Base-by-base conservation (phyloP, 2,888 invertebrate genomes). In the Teleogryllus oceanicus region DNA sequence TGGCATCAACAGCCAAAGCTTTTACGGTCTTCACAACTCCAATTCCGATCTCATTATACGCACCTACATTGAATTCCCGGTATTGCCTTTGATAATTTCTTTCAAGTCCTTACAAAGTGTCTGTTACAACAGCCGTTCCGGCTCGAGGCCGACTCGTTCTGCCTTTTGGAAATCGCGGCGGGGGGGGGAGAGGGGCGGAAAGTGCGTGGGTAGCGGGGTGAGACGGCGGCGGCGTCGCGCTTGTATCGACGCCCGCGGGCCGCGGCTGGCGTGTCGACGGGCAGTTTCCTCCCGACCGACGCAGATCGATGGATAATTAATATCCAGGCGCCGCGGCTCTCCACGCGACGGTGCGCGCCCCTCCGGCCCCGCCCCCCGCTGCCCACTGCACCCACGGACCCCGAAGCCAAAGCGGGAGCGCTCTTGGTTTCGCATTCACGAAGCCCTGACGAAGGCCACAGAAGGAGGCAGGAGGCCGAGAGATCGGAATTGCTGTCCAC, bases 281-380 rank as follows among this genome's bases (percentile, higher is more conserved):
- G 62, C 62, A 13, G n/a, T 62, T 62, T 62, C 62, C 62, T 62
- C 62, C n/a, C 37, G 37, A 37, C 37, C 37, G 37, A 37, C 37
- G 37, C 37, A 37, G 62, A 78, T 74, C 78, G 49, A 74, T 74
- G 50, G 13, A 21, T 78, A 51, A 77, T 37, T 74, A 62, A 62
- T 62, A 62, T 62, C 62, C n/a, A 37, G 37, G 37, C 37, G 37
- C 37, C 37, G 37, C 37, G 62, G n/a, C 62, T 62, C 62, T 62
- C 62, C 62, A 62, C 62, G 62, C 62, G 16, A 62, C 62, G 16
- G 62, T 62, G 62, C 13, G 62, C 62, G 1, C n/a, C 16, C n/a
- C 62, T n/a, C 62, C 8, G 13, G 4, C 62, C 13, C 62, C 13
- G 62, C 62, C 16, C 16, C 62, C n/a, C 24, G 24, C 24, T 21